Evolutionary conservation across 2,888 invertebrate genomes (phyloP).

Genomic region (Hirtodrosophila histrioides): DNA sequence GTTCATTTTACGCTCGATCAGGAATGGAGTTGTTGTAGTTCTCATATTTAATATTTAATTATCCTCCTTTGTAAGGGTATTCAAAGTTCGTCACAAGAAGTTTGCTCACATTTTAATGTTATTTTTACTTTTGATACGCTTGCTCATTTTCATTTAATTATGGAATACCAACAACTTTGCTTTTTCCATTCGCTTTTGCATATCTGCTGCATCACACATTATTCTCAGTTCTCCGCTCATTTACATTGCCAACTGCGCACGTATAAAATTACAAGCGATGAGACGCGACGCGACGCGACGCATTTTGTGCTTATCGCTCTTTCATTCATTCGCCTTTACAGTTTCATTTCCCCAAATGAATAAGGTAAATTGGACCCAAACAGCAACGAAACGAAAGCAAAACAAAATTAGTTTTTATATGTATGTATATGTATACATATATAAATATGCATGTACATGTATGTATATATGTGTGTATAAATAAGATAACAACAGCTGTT

Average conservation of each 20-base stretch:
- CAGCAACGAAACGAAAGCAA: constrained; percentile 41
- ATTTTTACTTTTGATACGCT: constrained; percentile 24
- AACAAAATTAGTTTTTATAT: constrained; percentile 34
- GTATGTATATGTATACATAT: not conserved
- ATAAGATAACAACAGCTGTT: constrained; percentile 56
- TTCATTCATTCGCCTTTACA: constrained; percentile 29
- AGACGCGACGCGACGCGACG: constrained; percentile 23
- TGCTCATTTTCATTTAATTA: constrained; percentile 48
- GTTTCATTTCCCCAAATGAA: constrained; percentile 25
- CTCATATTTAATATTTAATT: too few relatives aligned
- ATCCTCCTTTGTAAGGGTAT: too few relatives aligned
- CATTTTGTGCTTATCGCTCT: constrained; percentile 32
- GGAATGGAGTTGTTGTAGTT: too few relatives aligned
- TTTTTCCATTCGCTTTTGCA: constrained; percentile 30
- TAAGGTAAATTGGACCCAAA: constrained; percentile 36
- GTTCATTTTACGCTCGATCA: too few relatives aligned
- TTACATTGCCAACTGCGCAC: constrained; percentile 73
- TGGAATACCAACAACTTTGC: constrained; percentile 34
- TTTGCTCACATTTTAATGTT: not conserved
- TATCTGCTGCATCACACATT: constrained; percentile 12
- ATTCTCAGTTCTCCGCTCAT: constrained; percentile 36
- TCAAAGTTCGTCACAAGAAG: too few relatives aligned
- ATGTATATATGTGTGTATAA: constrained; percentile 1
- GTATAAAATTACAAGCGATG: constrained; percentile 49
- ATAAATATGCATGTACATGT: not conserved